Conservation (phyloP, 1,140 invertebrate genomes). For the Steinernema feltiae region DNA sequence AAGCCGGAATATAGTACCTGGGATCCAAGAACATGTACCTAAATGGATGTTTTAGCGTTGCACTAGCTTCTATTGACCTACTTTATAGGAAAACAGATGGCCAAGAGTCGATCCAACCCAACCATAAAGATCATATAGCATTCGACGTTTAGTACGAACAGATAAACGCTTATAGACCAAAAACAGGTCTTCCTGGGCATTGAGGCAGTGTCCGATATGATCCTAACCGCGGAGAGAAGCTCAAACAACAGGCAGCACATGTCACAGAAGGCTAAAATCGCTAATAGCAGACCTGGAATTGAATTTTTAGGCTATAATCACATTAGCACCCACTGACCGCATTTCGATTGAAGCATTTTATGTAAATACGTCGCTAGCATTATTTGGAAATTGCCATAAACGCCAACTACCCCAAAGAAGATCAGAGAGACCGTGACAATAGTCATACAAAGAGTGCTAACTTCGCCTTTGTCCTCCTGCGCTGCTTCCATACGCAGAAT, state of each 20-base stretch:
- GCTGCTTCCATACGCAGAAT: no score
- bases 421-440: not conserved
- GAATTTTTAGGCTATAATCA: not conserved
- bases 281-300: not conserved
- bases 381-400: not conserved
- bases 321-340: no score
- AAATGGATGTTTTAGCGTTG: not conserved
- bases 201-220: not conserved
- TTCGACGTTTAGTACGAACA: not conserved
- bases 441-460: not conserved
- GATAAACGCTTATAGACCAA: not conserved
- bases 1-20: not conserved
- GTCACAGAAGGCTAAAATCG: slow-evolving; percentile 1
- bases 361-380: not conserved
- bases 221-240: not conserved
- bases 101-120: not conserved
- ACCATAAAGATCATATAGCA: not conserved
- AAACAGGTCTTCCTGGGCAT: not conserved
- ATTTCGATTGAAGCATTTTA: not conserved
- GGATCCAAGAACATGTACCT: not conserved
- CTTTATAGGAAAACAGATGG: not conserved
- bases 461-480: not conserved
- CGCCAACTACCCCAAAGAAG: not conserved
- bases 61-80: not conserved
- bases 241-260: not conserved